Conservation (phyloP, 2,113 vertebrate genomes). For the Nothobranchius furzeri region DNA sequence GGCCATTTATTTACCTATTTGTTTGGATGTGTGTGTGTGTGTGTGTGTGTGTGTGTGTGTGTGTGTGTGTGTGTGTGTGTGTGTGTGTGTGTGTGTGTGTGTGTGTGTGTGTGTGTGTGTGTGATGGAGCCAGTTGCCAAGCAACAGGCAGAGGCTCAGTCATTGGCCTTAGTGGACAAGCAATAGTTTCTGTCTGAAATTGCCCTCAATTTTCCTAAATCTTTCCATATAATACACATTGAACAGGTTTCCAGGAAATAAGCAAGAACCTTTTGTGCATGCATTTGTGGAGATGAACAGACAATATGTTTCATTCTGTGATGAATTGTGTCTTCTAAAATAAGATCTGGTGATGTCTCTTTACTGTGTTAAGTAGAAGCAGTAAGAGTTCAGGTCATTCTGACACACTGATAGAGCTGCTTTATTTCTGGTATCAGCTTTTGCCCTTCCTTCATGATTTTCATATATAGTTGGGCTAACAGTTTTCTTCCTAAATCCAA, state of each 20-base stretch:
- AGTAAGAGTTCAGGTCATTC: not conserved
- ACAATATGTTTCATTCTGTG: not conserved
- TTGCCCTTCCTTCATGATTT: not conserved
- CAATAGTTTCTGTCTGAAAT: slow-evolving; percentile 12
- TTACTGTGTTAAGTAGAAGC: no score
- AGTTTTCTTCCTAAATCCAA: no score
- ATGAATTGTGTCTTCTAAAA: not conserved
- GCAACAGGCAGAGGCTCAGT: slow-evolving; percentile 15
- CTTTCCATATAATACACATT: not conserved
- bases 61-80: no score
- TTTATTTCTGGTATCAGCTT: not conserved
- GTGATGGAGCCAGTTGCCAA: slow-evolving; percentile 21
- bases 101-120: not conserved
- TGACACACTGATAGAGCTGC: not conserved
- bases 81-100: no score
- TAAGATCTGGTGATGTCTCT: not conserved
- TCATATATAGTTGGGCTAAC: no score
- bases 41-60: no score
- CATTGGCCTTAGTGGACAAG: slow-evolving; percentile 1
- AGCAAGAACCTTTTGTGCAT: not conserved
- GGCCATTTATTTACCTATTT: not conserved
- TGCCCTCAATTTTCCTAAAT: not conserved
- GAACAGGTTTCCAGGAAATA: not conserved
- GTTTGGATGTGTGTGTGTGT: not conserved
- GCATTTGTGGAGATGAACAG: not conserved